These are phyloP conservation scores for Colius striatus DNA, from an alignment of 2,113 vertebrate genomes.

Conservation along the genomic window DNA sequence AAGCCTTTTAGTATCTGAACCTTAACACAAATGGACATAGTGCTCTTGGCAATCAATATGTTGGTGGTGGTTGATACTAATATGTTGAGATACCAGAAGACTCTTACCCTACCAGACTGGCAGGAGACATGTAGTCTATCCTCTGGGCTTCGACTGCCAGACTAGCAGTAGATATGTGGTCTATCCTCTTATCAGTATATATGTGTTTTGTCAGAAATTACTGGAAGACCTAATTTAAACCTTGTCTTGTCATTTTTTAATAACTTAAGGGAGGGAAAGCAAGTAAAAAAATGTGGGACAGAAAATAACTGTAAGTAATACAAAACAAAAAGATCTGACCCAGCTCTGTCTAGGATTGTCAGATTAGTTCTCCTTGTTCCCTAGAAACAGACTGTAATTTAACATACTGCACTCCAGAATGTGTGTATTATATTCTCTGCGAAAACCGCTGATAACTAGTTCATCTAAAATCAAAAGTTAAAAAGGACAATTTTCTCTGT, in stretches of 20 bases:
- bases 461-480: neutral
- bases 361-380: neutral
- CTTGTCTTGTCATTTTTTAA: neutral
- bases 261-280: neutral
- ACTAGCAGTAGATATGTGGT: neutral
- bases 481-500: neutral
- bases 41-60: neutral
- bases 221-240: neutral
- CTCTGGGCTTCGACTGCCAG: neutral
- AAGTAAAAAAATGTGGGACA: neutral
- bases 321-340: neutral
- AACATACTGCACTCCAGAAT: neutral
- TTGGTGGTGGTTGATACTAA: constrained; percentile 10
- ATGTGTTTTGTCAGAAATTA: constrained; percentile 1
- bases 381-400: neutral
- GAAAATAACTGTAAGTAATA: neutral
- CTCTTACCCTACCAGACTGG: neutral
- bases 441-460: neutral
- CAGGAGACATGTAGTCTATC: neutral
- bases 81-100: neutral
- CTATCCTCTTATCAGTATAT: too few species aligned
- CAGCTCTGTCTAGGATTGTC: neutral
- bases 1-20: neutral
- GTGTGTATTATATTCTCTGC: neutral
- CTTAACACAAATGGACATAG: neutral